Evolutionary conservation across 1,140 invertebrate genomes (phyloP).

Genomic region (Wiebesia pumilae): DNA sequence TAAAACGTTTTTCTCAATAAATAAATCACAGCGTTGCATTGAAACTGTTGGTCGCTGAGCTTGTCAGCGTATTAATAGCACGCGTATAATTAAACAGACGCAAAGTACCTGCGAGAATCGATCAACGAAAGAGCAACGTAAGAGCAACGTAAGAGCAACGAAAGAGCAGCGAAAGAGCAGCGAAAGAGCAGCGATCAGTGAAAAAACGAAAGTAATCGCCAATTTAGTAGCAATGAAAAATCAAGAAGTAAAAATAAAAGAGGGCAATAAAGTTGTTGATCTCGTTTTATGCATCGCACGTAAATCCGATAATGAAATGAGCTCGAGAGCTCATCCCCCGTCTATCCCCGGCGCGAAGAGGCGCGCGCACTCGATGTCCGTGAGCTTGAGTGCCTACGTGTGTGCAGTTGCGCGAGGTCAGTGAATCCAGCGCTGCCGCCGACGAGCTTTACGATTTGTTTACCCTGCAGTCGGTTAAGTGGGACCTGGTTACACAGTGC

Average conservation of each 20-base stretch:
- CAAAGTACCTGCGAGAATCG: background rate
- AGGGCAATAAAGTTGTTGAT: constrained; percentile 45
- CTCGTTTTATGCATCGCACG: constrained; percentile 49
- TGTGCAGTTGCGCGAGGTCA: constrained; percentile 69
- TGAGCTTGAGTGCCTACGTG: background rate
- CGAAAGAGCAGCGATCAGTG: background rate
- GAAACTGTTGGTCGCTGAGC: background rate
- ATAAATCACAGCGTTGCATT: background rate
- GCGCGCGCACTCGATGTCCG: background rate
- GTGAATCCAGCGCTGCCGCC: constrained; percentile 63
- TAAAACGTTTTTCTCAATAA: too few species aligned
- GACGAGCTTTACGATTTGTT: constrained; percentile 76
- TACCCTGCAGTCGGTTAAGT: constrained; percentile 72
- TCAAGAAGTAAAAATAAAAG: constrained; percentile 24
- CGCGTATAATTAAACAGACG: background rate
- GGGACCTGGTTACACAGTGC: constrained; percentile 69
- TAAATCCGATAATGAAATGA: constrained; percentile 54
- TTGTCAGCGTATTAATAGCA: background rate
- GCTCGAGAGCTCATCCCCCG: background rate
- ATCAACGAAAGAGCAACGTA: background rate
- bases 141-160: background rate
- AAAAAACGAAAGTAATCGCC: constrained; percentile 6
- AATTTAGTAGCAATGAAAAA: background rate
- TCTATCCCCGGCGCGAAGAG: background rate
- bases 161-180: background rate